These are phyloP conservation scores for Drosophila nebulosa DNA, from an alignment of 1,140 invertebrate species.

Conservation along the genomic window DNA sequence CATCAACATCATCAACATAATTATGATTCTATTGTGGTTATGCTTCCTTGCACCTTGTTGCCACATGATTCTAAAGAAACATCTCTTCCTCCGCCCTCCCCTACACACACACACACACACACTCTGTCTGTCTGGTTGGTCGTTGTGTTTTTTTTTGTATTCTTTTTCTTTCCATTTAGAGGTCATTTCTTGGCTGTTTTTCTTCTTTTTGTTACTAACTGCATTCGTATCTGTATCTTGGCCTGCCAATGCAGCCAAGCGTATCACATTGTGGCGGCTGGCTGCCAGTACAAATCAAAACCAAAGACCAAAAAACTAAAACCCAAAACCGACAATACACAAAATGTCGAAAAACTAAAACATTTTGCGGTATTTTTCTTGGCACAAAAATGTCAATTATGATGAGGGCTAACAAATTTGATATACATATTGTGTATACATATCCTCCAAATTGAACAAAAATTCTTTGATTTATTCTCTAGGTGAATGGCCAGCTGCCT, in stretches of 20 bases:
- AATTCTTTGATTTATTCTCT: constrained; percentile 30
- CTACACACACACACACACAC: neutral
- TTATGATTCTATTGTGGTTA: constrained; percentile 48
- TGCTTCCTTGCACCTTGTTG: constrained; percentile 70
- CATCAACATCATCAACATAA: constrained; percentile 29
- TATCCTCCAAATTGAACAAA: neutral
- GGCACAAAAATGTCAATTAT: constrained; percentile 77
- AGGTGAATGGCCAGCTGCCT: constrained; percentile 11
- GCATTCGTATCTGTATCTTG: constrained; percentile 31
- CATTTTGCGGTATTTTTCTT: constrained; percentile 72
- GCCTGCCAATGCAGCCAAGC: constrained; percentile 63
- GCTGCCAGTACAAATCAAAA: constrained; percentile 54
- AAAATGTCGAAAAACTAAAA: constrained; percentile 47
- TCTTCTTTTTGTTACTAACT: constrained; percentile 1
- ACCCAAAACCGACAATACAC: neutral
- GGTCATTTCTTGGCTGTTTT: constrained; percentile 49
- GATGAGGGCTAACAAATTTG: constrained; percentile 40
- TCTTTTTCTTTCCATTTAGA: constrained; percentile 57
- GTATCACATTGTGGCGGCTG: constrained; percentile 48
- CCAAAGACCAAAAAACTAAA: constrained; percentile 1
- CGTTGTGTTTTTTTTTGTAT: too few relatives aligned
- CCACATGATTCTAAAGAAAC: constrained; percentile 34
- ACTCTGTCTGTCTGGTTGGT: neutral
- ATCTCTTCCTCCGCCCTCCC: neutral
- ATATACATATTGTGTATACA: constrained; percentile 19